These are phyloP conservation scores for Caenorhabditis sp. DNA, from an alignment of 2,888 invertebrate genomes.

Conservation along the genomic window DNA sequence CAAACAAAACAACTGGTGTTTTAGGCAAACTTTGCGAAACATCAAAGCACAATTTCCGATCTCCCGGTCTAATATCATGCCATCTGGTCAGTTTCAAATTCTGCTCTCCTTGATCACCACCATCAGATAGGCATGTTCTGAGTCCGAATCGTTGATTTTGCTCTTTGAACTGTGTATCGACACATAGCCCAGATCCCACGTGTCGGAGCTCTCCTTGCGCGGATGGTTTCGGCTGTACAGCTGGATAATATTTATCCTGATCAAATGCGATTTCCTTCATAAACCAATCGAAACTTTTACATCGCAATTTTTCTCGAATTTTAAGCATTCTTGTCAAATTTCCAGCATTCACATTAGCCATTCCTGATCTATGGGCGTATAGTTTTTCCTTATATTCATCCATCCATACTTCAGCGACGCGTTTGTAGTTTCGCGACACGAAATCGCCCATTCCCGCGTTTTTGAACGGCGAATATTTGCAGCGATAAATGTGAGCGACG, in stretches of 20 bases:
- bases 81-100: conserved; percentile 55
- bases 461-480: conserved; percentile 67
- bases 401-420: conserved; percentile 86
- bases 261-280: conserved; percentile 91
- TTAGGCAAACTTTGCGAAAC: conserved; percentile 78
- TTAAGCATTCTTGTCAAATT: conserved; percentile 77
- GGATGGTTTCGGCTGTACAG: conserved; percentile 84
- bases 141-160: conserved; percentile 65
- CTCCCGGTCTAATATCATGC: conserved; percentile 81
- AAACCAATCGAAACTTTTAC: conserved; percentile 93
- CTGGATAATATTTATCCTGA: conserved; percentile 82
- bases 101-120: conserved; percentile 67
- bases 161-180: conserved; percentile 69
- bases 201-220: conserved; percentile 76
- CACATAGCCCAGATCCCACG: conserved; percentile 71
- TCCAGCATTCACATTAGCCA: conserved; percentile 61
- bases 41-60: conserved; percentile 85
- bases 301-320: conserved; percentile 81
- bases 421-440: conserved; percentile 70
- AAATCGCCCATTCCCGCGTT: conserved; percentile 82
- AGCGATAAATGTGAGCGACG: conserved; percentile 75
- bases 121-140: conserved; percentile 62
- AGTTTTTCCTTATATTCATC: conserved; percentile 90
- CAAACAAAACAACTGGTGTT: conserved; percentile 83
- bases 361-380: conserved; percentile 80